phyloP scores from a whole-genome alignment of 2,797 vertebrate genomes.

The Poeciliopsis infans region DNA sequence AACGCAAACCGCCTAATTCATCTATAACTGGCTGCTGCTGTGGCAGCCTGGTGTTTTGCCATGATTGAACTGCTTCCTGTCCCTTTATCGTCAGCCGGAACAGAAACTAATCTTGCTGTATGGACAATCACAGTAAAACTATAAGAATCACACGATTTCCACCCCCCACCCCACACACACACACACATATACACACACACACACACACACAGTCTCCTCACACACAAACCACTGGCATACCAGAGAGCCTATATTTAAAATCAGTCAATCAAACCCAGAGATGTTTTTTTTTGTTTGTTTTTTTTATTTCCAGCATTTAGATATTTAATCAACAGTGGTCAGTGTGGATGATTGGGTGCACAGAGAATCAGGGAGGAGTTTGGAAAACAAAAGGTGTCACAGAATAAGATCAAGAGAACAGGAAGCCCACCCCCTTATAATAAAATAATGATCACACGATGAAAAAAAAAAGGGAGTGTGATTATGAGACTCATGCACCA shows the following conservation, averaged over 20 bases:
- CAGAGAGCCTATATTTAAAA: conserved; percentile 81
- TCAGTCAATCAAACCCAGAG: conserved; percentile 64
- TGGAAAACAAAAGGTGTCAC: conserved; percentile 56
- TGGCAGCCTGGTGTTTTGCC: conserved; percentile 8
- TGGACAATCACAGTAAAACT: conserved; percentile 40
- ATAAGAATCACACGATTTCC: conserved; percentile 58
- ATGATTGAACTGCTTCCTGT: conserved; percentile 23
- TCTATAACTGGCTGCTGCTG: conserved; percentile 38
- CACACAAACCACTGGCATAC: conserved; percentile 77
- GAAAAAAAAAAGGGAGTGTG: conserved; percentile 48
- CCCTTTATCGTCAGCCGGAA: conserved; percentile 30
- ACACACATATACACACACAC: conserved; percentile 25
- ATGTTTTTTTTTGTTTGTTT: conserved; percentile 56
- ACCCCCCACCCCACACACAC: conserved; percentile 6
- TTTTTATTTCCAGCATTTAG: conserved; percentile 73
- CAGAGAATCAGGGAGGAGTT: conserved; percentile 48
- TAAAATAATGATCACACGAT: conserved; percentile 60
- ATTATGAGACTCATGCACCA: conserved; percentile 66
- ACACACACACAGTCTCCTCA: conserved; percentile 32
- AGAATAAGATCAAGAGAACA: conserved; percentile 51
- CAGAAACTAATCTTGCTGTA: conserved; percentile 3
- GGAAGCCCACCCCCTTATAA: conserved; percentile 49
- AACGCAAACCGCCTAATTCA: conserved; percentile 35
- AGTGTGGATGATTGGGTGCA: conserved; percentile 61
- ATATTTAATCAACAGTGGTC: conserved; percentile 74